Conservation (phyloP, 2,113 vertebrate genomes). For the Trogon melanurus region DNA sequence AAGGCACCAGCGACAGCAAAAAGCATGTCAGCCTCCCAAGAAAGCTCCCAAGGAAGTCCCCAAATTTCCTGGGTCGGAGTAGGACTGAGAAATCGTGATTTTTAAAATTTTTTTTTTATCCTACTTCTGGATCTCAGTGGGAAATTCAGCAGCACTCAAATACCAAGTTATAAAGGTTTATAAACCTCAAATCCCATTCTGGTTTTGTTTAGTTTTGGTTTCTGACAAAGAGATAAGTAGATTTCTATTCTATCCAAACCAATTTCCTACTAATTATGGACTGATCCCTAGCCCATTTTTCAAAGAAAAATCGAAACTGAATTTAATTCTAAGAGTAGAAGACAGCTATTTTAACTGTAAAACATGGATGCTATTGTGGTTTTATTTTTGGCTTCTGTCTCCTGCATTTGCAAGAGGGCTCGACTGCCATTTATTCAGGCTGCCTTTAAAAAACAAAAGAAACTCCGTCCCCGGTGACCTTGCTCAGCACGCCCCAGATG, state of each 20-base stretch:
- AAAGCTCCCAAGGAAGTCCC: neutral
- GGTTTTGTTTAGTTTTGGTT: constrained; percentile 21
- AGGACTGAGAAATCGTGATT: neutral
- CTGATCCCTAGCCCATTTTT: neutral
- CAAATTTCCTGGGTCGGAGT: neutral
- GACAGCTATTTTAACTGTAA: neutral
- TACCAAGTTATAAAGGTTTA: neutral
- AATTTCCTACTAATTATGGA: neutral
- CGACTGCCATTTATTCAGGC: neutral
- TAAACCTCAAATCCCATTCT: constrained; percentile 10
- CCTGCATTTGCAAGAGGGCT: neutral
- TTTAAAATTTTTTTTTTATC: neutral
- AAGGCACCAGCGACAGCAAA: neutral
- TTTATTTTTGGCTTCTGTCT: constrained; percentile 25
- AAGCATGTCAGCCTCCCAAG: neutral
- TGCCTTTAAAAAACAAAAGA: neutral
- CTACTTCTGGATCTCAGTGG: neutral
- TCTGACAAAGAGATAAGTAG: constrained; percentile 11
- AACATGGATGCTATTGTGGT: neutral
- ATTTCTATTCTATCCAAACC: neutral
- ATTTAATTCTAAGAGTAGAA: neutral
- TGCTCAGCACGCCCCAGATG: neutral
- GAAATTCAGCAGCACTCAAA: neutral
- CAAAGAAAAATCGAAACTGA: neutral
- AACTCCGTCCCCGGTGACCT: neutral